Base-by-base conservation (phyloP, 2,797 vertebrate species). In the Oryzias sinensis region DNA sequence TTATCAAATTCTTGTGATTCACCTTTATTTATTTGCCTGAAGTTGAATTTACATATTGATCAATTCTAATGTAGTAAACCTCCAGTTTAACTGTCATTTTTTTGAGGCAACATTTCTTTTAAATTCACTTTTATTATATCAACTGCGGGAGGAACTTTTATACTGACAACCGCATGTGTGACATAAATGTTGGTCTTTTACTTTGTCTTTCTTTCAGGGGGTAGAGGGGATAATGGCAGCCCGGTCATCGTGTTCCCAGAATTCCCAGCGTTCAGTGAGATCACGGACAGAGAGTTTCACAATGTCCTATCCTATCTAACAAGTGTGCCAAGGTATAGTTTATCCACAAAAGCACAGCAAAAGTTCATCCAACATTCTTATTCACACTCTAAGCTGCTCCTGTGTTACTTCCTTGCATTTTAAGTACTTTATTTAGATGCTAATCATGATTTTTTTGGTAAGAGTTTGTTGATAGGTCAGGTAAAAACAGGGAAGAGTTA, bases 221-320 rank as follows among this genome's bases (percentile, higher is more conserved):
- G 97, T 43, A 88, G 96, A 86, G 96, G 94, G n/a, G 89, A 91
- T 73, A 94, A 95, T 74, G 95, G 96, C 66, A 95, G 94, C 65
- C 97, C 97, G 4, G 93, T 99, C 84, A 97, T 99, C 68, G 94
- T 97, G 52, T 99, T 99, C 88, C 97, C 97, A 51, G 95, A 99
- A 82, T 99, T 94, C 73, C 95, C 96, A 14, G 76, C 93, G 25
- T 98, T 99, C 77, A 89, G 93, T 0, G 96, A 98, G 53, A 93
- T 99, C 80, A 94, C 95, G 0, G 96, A 98, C 61, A 89, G 88
- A 65, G 97, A 97, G 70, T 97, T 99, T 86, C 95, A 97, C 85
- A 96, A 94, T 8, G 97, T 99, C 68, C 88, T 99, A 68, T 95
- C 94, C 6, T 99, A 99, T 80, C 90, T 99, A 81, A 98, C 97